phyloP scores from a whole-genome alignment of 2,113 vertebrate genomes.

The Zingel zingel region DNA sequence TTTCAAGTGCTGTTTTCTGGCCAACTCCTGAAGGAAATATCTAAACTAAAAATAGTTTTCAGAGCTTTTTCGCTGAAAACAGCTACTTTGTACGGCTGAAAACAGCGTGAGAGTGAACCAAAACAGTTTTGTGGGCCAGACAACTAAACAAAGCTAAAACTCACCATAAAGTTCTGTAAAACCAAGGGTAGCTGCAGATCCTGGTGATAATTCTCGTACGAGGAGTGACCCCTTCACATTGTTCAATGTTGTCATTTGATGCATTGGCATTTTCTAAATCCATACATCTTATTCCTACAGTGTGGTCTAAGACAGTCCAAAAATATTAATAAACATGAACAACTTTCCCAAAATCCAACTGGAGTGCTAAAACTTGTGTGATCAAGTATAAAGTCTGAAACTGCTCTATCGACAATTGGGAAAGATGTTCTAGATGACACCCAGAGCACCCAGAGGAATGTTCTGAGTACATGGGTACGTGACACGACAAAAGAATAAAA shows the following conservation, averaged over 20 bases:
- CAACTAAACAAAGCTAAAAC: neutral
- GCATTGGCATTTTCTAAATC: neutral
- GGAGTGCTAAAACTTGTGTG: too few relatives aligned
- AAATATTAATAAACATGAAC: too few relatives aligned
- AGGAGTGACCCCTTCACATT: neutral
- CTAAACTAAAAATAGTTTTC: too few relatives aligned
- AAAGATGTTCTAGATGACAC: too few relatives aligned
- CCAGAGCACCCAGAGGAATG: too few relatives aligned
- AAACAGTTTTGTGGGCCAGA: neutral
- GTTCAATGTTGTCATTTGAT: neutral
- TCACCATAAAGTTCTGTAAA: neutral
- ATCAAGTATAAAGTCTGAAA: too few relatives aligned
- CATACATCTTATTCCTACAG: too few relatives aligned
- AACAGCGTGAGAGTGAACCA: neutral
- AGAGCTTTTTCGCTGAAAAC: neutral
- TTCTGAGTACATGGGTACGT: too few relatives aligned
- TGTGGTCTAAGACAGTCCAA: too few relatives aligned
- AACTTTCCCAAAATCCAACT: too few relatives aligned
- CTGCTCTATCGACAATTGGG: too few relatives aligned
- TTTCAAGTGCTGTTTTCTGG: neutral
- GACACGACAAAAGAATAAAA: too few relatives aligned
- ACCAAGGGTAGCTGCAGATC: neutral
- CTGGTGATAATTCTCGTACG: neutral
- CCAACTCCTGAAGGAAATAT: neutral
- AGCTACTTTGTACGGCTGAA: neutral